Evolutionary conservation across 2,888 invertebrate genomes (phyloP).

Genomic region (Loripinus fragilis): DNA sequence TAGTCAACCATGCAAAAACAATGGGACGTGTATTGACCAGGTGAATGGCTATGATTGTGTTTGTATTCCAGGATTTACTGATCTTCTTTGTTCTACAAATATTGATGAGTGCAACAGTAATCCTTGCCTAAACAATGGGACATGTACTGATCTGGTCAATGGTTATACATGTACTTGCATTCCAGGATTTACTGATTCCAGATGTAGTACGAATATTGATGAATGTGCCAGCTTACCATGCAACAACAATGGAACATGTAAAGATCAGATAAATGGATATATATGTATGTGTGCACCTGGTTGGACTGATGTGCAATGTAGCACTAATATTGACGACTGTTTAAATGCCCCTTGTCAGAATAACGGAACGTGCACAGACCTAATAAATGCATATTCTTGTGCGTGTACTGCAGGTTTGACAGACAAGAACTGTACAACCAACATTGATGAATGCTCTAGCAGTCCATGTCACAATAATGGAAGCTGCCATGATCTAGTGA

Average conservation of each 20-base stretch:
- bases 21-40: constrained; percentile 92
- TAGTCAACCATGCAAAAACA: constrained; percentile 96
- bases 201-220: constrained; percentile 95
- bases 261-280: constrained; percentile 70
- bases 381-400: background rate
- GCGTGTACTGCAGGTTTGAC: background rate
- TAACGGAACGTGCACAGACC: background rate
- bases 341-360: background rate
- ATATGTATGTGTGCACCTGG: constrained; percentile 76
- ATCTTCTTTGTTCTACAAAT: constrained; percentile 85
- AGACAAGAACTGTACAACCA: background rate
- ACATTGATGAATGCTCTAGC: background rate
- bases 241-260: constrained; percentile 77
- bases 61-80: constrained; percentile 87
- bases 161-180: constrained; percentile 88
- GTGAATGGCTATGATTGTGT: constrained; percentile 97
- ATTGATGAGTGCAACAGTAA: constrained; percentile 97
- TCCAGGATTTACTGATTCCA: constrained; percentile 85
- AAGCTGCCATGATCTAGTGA: background rate
- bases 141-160: constrained; percentile 93
- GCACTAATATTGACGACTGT: background rate
- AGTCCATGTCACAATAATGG: background rate
- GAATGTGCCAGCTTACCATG: constrained; percentile 88
- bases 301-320: constrained; percentile 61
- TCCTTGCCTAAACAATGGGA: constrained; percentile 94